Evolutionary conservation across 2,888 invertebrate species (phyloP), one percentile per base, ranked within the genome.

Genomic region (Lithosia quadra): DNA sequence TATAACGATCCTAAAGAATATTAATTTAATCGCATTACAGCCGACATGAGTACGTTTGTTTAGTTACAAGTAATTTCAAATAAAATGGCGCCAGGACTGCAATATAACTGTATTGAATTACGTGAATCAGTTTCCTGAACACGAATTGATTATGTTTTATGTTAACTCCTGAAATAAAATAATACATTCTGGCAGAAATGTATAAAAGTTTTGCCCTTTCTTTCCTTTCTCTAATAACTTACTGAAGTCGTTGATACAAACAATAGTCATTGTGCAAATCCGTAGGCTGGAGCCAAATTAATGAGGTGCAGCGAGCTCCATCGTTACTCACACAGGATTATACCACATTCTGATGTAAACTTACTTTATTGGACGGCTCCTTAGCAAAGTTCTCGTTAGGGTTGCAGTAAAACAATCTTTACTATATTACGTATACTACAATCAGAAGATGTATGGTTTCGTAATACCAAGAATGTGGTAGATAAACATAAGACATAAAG

Each of bases 231-330:
- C 69, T 66, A 60, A 71, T 65, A 72, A 75, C 67, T 63, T 34
- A 63, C 55, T 34, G 77, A 87, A 88, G 86, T 86, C 85, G 84
- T 84, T 86, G 83, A 80, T 78, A 90, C 91, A 91, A 91, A 92
- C 91, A 91, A 90, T 88, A 88, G 89, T 89, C 90, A 90, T 90
- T 86, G 88, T 86, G 88, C 88, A 90, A 90, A 91, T 91, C 91
- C 91, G 84, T 74, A 71, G 81, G 87, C 86, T 82, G 84, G 85
- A 80, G 86, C 85, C 83, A 89, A 88, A 91, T 91, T 91, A 90
- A 91, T 89, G 90, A 88, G 88, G 84, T 84, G 83, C 83, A 84
- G 78, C 84, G 81, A 81, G 77, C 71, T 8, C 63, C 60, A 73
- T 82, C 85, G 88, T 90, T 87, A 88, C 86, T 90, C 90, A 90